Evolutionary conservation across 1,140 invertebrate species (phyloP), one percentile per base, ranked within the genome.

Genomic region (Drosophila pruinosa): DNA sequence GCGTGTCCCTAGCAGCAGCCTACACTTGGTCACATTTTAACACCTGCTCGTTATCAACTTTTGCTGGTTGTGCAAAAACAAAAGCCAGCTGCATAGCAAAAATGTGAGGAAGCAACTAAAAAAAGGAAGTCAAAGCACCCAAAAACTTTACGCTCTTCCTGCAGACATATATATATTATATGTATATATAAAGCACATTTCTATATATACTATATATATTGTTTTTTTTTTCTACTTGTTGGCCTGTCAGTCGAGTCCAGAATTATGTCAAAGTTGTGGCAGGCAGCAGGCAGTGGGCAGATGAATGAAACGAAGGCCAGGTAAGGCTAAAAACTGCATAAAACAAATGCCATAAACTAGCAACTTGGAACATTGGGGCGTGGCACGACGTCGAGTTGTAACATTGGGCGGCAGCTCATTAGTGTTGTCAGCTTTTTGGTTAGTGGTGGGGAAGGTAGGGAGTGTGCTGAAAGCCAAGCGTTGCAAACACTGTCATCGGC

Each of bases 41-140:
- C 82, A 88, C 82, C 82, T 88, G 82, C 82, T 88, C 82, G 82
- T 88, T 88, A 88, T 88, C 75, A 88, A 88, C 82, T 88, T 86
- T 88, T 88, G 72, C 78, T 75, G 68, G 82, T 68, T 36, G 57
- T 28, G 26, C 57, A 71, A 70, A 68, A 83, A 50, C 62, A 74
- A 64, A 61, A 78, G 31, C 8, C 48, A 62, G 48, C 28, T 48
- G 58, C 58, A 48, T 34, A 10, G 34, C 28, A 70, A 59, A 59
- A 58, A 57, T 8, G 24, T 45, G 45, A 14, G 26, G 36, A n/a
- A n/a, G n/a, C 17, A 71, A 78, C 39, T 56, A 31, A 45, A 43
- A 65, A 56, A 70, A 70, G 45, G 54, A 47, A 64, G 58, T 81
- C 64, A 61, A 78, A 85, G 45, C 69, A 61, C 61, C 75, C 73